Base-by-base conservation (phyloP, 2,113 vertebrate genomes). In the Perca flavescens region DNA sequence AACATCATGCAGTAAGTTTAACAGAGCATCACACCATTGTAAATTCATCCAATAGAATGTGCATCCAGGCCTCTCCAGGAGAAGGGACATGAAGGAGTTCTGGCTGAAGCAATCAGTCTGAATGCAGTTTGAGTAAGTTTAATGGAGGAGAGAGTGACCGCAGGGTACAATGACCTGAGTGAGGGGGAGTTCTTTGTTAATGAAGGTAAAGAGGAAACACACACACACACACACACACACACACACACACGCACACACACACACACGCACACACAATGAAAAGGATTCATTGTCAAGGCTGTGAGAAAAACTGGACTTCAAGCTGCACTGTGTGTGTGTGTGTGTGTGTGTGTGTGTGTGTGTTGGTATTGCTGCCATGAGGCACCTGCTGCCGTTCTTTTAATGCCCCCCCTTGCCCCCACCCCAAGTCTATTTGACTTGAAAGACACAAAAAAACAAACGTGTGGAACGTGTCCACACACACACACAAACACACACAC, bases 201-300 rank as follows among this genome's bases (percentile, higher is more conserved):
- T 78, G 58, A 57, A 54, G 68, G 76, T 91, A 92, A 94, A 93
- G 92, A 94, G 93, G 93, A 95, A 88, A 79, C 62, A 63, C 57
- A 49, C 36, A 66, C 7, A 50, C 46, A 74, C n/a, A 28, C 28
- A 28, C 28, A 2, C 13, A 67, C 73, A 84, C 73, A 75, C 25
- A 74, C 57, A 34, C 77, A 47, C 13, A 67, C 77, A 34, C 77
- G 36, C 13, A 67, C 77, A 84, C 75, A 66, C 6, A 46, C 36
- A 79, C 46, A 73, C 62, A 74, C 57, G 34, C 72, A 47, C 13
- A 67, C 73, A 84, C 75, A 75, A 81, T 80, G 66, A 75, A 53
- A 88, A 63, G 69, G 70, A 81, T 69, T 43, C 34, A 77, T 87
- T 84, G 80, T 90, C 84, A 88, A 89, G 68, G 80, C 78, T 86